Evolutionary conservation across 1,140 invertebrate genomes (phyloP).

Genomic region (Scaptomyza montana): DNA sequence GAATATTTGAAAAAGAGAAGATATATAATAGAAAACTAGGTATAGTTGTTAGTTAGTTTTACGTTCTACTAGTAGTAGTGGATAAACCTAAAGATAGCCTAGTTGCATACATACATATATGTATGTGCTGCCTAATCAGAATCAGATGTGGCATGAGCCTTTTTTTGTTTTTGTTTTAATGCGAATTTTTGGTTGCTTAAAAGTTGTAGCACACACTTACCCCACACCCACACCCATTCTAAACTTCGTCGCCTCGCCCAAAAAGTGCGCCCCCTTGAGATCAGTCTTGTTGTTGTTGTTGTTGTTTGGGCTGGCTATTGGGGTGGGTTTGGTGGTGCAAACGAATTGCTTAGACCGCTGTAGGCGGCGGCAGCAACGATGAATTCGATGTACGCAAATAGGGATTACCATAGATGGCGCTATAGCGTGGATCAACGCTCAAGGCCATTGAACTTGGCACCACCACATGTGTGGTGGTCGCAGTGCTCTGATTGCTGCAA

Average conservation of each 20-base stretch:
- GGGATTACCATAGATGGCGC: constrained; percentile 94
- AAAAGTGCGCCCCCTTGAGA: constrained; percentile 38
- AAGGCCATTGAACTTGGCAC: constrained; percentile 73
- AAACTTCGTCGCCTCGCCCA: background rate
- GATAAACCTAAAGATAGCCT: constrained; percentile 18
- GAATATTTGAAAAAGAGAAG: background rate
- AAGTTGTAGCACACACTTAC: constrained; percentile 7
- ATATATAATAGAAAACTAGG: constrained; percentile 35
- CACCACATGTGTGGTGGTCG: constrained; percentile 72
- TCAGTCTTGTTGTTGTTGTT: constrained; percentile 48
- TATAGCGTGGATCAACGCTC: constrained; percentile 93
- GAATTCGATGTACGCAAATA: constrained; percentile 88
- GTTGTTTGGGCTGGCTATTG: constrained; percentile 4
- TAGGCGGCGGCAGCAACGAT: constrained; percentile 84
- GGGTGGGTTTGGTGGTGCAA: too few relatives aligned
- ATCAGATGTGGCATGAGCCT: constrained; percentile 21
- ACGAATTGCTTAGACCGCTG: constrained; percentile 63
- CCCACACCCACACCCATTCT: background rate
- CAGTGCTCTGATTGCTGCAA: constrained; percentile 79
- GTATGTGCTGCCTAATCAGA: constrained; percentile 23
- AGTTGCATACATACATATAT: constrained; percentile 7
- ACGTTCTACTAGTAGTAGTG: constrained; percentile 6
- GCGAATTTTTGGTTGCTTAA: constrained; percentile 52
- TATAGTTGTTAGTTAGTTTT: constrained; percentile 14
- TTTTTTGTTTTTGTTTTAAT: background rate